phyloP scores from a whole-genome alignment of 2,888 invertebrate genomes.

The Latheticus oryzae region DNA sequence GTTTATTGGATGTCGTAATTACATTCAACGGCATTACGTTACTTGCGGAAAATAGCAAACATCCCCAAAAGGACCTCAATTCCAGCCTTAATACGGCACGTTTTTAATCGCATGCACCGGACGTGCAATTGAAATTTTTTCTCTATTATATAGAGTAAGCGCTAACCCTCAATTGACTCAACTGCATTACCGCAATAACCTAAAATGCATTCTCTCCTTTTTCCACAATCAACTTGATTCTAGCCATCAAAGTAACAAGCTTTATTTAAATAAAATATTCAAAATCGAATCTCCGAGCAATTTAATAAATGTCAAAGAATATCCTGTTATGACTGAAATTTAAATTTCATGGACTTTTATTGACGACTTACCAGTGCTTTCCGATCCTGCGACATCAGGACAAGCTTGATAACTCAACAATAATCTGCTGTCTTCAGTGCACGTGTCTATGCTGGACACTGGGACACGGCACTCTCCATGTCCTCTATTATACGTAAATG shows the following conservation, averaged over 20 bases:
- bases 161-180: slow-evolving; percentile 29
- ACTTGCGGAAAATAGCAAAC: slow-evolving; percentile 26
- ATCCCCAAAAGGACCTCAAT: too few species aligned
- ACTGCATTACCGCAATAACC: slow-evolving; percentile 33
- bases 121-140: slow-evolving; percentile 34
- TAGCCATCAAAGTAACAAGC: neutral
- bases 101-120: slow-evolving; percentile 34
- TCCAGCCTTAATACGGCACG: slow-evolving; percentile 34
- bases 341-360: slow-evolving; percentile 31
- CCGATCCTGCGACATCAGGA: slow-evolving; percentile 89
- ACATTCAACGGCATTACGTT: slow-evolving; percentile 36
- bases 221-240: slow-evolving; percentile 20
- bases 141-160: slow-evolving; percentile 25
- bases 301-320: slow-evolving; percentile 39
- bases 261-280: slow-evolving; percentile 41
- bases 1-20: slow-evolving; percentile 40
- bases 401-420: slow-evolving; percentile 94
- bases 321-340: slow-evolving; percentile 30
- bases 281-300: slow-evolving; percentile 36
- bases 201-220: slow-evolving; percentile 19
- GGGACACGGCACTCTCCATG: slow-evolving; percentile 91
- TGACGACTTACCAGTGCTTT: slow-evolving; percentile 80
- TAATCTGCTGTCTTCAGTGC: slow-evolving; percentile 91
- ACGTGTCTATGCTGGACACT: slow-evolving; percentile 91
- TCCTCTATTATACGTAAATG: slow-evolving; percentile 92